These are phyloP conservation scores for Pholis gunnellus DNA, from an alignment of 2,113 vertebrate genomes.

Conservation along the genomic window DNA sequence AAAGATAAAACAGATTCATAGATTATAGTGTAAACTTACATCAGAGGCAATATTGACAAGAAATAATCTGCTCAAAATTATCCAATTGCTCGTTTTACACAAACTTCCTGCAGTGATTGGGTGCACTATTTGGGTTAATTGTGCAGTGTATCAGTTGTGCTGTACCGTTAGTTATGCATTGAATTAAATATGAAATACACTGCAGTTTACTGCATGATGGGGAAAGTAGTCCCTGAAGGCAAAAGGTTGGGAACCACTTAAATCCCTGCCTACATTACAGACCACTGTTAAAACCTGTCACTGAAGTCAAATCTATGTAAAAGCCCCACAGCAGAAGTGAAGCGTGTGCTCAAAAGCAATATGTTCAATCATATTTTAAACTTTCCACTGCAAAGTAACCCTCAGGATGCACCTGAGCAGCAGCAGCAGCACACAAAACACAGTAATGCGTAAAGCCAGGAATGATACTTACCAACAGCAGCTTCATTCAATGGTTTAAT, in stretches of 20 bases:
- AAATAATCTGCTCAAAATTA: background rate
- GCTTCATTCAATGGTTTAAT: slow-evolving; percentile 4
- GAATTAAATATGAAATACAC: background rate
- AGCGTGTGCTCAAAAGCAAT: background rate
- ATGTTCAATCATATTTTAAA: slow-evolving; percentile 2
- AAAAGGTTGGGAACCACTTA: background rate
- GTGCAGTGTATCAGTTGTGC: background rate
- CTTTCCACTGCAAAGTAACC: background rate
- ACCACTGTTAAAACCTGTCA: background rate
- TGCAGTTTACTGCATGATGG: background rate
- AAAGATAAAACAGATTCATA: too few species aligned
- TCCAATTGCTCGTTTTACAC: background rate
- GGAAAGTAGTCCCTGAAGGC: background rate
- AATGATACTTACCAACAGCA: background rate
- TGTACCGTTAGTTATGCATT: background rate
- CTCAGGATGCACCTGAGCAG: slow-evolving; percentile 3
- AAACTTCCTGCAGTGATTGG: background rate
- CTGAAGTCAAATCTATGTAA: background rate
- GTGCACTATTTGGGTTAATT: background rate
- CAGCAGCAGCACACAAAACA: background rate
- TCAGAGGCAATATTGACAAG: too few species aligned
- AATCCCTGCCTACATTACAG: background rate
- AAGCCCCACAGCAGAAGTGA: background rate
- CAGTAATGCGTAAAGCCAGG: background rate
- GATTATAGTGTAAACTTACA: too few species aligned